These are phyloP conservation scores for Scomber japonicus DNA, from an alignment of 2,113 vertebrate species.

Conservation along the genomic window DNA sequence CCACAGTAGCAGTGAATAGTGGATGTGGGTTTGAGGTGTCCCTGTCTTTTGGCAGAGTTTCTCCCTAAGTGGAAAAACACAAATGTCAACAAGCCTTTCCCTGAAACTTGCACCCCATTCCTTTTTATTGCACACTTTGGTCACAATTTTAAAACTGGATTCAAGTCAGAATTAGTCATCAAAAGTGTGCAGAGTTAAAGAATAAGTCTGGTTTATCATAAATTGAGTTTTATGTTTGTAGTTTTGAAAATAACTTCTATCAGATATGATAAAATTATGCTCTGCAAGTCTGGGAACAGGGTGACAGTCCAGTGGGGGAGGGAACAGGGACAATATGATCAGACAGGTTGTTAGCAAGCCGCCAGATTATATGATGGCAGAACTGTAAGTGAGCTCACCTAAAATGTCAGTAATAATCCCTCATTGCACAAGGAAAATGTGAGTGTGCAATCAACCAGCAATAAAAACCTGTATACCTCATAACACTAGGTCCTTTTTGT, in stretches of 20 bases:
- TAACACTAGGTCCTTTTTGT: background rate
- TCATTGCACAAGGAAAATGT: slow-evolving; percentile 7
- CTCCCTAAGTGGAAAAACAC: slow-evolving; percentile 64
- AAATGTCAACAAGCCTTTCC: slow-evolving; percentile 69
- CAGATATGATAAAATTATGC: no score
- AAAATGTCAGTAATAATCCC: background rate
- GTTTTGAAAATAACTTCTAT: no score
- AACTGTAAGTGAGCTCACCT: background rate
- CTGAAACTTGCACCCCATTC: slow-evolving; percentile 48
- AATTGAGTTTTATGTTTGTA: no score
- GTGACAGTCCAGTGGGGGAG: background rate
- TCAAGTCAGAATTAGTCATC: slow-evolving; percentile 6
- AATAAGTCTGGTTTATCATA: background rate
- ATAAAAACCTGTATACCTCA: background rate
- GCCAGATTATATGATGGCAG: background rate
- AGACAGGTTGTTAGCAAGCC: background rate
- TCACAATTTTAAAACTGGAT: slow-evolving; percentile 41
- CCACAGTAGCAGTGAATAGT: slow-evolving; percentile 60
- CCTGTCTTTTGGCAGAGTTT: slow-evolving; percentile 54
- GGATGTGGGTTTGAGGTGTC: slow-evolving; percentile 76
- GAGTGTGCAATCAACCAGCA: background rate
- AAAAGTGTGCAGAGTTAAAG: slow-evolving; percentile 8
- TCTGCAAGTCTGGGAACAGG: background rate
- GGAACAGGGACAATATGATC: background rate
- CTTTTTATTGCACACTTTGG: slow-evolving; percentile 19